Conservation (phyloP, 2,113 vertebrate genomes). For the Colinus virginianus region DNA sequence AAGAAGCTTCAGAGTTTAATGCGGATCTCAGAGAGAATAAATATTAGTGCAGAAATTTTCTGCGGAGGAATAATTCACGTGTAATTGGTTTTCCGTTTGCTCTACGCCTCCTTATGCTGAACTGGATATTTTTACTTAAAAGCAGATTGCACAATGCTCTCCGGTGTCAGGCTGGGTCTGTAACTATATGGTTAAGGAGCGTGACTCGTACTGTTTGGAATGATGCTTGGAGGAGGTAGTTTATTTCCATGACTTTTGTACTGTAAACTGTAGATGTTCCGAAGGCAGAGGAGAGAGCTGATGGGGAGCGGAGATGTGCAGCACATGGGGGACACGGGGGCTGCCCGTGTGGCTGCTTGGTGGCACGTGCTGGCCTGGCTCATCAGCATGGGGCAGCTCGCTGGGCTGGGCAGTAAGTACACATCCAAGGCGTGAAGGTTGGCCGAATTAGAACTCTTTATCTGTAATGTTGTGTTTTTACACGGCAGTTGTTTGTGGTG, state of each 20-base stretch:
- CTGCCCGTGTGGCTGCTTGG: background rate
- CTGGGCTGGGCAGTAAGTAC: background rate
- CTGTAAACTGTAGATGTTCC: conserved; percentile 14
- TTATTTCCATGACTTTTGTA: conserved; percentile 43
- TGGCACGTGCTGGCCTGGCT: too few species aligned
- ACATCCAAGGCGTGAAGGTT: background rate
- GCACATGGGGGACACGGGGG: background rate
- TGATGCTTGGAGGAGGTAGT: conserved; percentile 5
- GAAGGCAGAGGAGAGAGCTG: background rate
- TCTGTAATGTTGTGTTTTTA: background rate
- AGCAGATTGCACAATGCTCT: conserved; percentile 47
- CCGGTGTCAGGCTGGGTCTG: background rate
- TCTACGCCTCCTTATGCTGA: background rate
- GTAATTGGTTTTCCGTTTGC: conserved; percentile 35
- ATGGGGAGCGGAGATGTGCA: background rate
- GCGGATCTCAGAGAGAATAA: conserved; percentile 16
- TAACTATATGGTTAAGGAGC: conserved; percentile 1
- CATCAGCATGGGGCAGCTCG: too few species aligned
- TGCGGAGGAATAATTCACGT: background rate
- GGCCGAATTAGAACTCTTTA: background rate
- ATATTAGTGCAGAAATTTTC: conserved; percentile 14
- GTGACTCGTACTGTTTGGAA: conserved; percentile 47
- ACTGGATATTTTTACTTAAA: conserved; percentile 33
- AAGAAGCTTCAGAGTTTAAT: conserved; percentile 3
- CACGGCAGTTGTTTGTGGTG: background rate